Percentiles rank a stretch among this genome's conserved stretches.
phyloP scores from a whole-genome alignment of 2,888 invertebrate genomes.

The Acronicta psi region DNA sequence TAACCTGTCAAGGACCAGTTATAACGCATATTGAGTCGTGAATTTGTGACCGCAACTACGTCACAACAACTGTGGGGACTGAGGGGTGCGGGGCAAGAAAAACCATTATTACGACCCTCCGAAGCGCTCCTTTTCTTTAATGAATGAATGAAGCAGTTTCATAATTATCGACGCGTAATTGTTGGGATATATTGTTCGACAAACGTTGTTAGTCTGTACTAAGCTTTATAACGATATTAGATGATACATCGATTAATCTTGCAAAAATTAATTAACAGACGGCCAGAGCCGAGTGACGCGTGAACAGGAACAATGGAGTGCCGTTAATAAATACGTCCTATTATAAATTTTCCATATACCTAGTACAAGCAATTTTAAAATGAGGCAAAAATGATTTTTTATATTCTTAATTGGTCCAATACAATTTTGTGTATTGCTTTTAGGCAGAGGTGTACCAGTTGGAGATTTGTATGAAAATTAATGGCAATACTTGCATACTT shows the following conservation, averaged over 20 bases:
- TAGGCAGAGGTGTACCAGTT: too few species aligned
- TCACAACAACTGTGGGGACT: too few species aligned
- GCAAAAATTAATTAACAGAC: constrained; percentile 58
- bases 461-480: too few species aligned
- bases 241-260: constrained; percentile 57
- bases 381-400: not conserved
- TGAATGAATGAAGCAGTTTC: too few species aligned
- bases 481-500: too few species aligned
- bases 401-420: not conserved
- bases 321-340: constrained; percentile 41
- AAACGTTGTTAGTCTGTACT: constrained; percentile 15
- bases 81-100: too few species aligned
- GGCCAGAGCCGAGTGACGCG: constrained; percentile 43
- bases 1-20: too few species aligned
- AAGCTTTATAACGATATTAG: constrained; percentile 40
- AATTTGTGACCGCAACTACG: too few species aligned
- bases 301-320: constrained; percentile 47
- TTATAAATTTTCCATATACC: constrained; percentile 37
- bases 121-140: too few species aligned
- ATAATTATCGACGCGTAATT: not conserved
- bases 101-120: too few species aligned
- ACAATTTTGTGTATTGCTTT: too few species aligned
- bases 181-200: not conserved
- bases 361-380: constrained; percentile 14
- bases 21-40: too few species aligned